These are phyloP conservation scores for Thera britannica DNA, from an alignment of 2,888 invertebrate genomes.

Conservation along the genomic window DNA sequence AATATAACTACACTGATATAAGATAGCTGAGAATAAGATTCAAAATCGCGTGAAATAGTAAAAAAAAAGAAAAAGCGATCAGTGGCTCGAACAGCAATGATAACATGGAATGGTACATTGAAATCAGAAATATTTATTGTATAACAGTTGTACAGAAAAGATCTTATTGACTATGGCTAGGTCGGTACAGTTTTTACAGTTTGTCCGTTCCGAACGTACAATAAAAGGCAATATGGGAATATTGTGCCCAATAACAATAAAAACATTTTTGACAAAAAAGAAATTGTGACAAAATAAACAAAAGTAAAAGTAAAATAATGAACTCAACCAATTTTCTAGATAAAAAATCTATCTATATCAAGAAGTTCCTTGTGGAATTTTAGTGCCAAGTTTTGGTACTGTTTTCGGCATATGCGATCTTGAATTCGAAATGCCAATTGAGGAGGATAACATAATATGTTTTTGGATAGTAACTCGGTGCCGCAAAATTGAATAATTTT, in stretches of 20 bases:
- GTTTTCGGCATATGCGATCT: neutral
- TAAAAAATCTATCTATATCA: neutral
- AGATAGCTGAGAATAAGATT: neutral
- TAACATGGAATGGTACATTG: neutral
- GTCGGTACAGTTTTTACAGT: no score
- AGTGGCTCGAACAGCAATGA: neutral
- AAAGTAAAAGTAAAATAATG: neutral
- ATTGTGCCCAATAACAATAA: no score
- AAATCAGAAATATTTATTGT: no score
- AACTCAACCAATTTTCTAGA: neutral
- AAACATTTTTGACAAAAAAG: no score
- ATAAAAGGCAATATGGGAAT: no score
- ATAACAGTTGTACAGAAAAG: no score
- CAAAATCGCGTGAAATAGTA: neutral
- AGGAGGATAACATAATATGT: neutral
- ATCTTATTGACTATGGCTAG: no score
- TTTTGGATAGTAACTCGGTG: neutral
- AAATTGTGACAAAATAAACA: neutral
- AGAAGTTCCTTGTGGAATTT: neutral
- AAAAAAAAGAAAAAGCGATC: neutral
- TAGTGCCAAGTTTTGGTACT: conserved; percentile 12
- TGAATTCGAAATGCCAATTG: neutral
- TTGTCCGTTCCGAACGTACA: no score
- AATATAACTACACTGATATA: neutral
- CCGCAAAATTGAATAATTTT: neutral